Evolutionary conservation across 2,797 vertebrate species (phyloP).

Genomic region (Crocodylus rhombifer): DNA sequence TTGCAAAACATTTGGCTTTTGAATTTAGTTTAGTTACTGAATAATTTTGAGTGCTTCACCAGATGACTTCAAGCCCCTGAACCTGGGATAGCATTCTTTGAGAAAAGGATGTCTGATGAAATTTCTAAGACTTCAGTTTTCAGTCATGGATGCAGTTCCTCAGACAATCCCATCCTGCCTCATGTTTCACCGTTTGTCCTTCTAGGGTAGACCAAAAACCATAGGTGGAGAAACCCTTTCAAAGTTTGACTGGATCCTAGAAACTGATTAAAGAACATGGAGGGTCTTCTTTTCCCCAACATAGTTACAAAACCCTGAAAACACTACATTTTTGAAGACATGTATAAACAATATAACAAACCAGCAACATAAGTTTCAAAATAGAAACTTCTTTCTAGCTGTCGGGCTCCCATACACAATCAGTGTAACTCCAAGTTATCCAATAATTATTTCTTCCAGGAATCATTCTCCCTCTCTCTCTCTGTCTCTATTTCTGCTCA

Average conservation of each 20-base stretch:
- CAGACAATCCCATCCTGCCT: not conserved
- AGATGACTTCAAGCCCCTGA: not conserved
- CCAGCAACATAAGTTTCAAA: accelerated
- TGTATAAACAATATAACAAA: not conserved
- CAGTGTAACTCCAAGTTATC: not conserved
- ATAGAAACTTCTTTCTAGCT: not conserved
- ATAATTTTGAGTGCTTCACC: not conserved
- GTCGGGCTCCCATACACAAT: not conserved
- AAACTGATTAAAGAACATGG: not conserved
- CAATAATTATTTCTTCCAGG: not conserved
- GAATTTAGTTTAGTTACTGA: not conserved
- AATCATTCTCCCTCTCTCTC: accelerated
- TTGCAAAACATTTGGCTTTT: not conserved
- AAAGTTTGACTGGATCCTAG: not conserved
- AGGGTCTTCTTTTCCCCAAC: not conserved
- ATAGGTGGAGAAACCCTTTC: not conserved
- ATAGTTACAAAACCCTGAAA: not conserved
- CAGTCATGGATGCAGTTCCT: not conserved
- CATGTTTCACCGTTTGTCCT: not conserved
- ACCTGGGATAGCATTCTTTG: not conserved
- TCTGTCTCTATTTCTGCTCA: accelerated
- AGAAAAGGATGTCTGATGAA: not conserved
- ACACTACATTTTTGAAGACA: too few species aligned
- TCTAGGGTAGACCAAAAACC: not conserved
- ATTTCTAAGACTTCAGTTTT: not conserved